Conservation (phyloP, 2,888 invertebrate genomes). For the Erebia epiphron region DNA sequence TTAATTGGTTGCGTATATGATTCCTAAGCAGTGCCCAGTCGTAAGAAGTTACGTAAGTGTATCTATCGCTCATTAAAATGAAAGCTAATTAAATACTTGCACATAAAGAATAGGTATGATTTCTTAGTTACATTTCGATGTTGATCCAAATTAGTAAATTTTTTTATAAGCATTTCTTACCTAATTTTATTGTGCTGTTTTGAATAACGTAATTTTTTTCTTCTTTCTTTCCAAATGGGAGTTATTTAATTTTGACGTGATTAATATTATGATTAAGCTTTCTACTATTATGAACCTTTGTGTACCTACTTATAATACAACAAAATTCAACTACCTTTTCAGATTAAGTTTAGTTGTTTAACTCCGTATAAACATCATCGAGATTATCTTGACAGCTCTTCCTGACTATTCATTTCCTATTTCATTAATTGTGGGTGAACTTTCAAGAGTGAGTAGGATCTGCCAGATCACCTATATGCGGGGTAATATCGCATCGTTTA, state of each 20-base stretch:
- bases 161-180: too few species aligned
- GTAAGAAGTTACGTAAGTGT: slow-evolving; percentile 9
- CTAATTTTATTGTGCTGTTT: neutral
- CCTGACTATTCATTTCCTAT: neutral
- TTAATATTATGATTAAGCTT: too few species aligned
- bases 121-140: too few species aligned
- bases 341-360: too few species aligned
- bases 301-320: too few species aligned
- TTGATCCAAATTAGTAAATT: neutral
- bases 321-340: too few species aligned
- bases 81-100: neutral
- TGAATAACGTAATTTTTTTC: neutral
- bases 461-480: neutral
- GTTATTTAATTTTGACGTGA: too few species aligned
- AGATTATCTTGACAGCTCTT: too few species aligned
- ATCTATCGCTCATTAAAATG: neutral
- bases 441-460: neutral
- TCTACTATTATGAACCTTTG: too few species aligned
- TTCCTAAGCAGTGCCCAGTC: neutral
- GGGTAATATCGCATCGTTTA: neutral
- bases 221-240: neutral
- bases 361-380: too few species aligned
- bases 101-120: neutral
- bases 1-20: slow-evolving; percentile 12
- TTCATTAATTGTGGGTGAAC: neutral